phyloP scores from a whole-genome alignment of 2,888 invertebrate genomes.

The Metallyticus violacea region DNA sequence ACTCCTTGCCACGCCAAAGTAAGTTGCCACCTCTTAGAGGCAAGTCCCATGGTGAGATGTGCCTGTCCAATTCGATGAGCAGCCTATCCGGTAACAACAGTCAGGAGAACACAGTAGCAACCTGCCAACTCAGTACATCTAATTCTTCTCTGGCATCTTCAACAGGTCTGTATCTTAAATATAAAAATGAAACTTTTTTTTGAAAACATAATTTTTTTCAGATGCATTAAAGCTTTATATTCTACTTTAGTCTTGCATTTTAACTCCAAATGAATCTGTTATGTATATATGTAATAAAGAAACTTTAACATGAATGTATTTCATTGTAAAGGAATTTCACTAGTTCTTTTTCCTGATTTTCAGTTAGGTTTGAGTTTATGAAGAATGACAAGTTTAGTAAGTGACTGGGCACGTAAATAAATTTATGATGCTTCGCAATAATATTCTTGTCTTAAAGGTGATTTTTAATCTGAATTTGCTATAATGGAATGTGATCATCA shows the following conservation, averaged over 20 bases:
- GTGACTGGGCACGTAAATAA: neutral
- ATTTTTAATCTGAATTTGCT: neutral
- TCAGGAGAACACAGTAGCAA: neutral
- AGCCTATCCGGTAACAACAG: conserved; percentile 31
- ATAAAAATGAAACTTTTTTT: neutral
- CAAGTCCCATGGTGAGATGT: conserved; percentile 19
- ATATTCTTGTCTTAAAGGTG: neutral
- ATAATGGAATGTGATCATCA: neutral
- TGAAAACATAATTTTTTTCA: neutral
- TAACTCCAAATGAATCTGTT: no score
- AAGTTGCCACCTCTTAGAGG: conserved; percentile 38
- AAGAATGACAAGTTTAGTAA: neutral
- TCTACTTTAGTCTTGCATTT: no score
- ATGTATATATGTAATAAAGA: neutral
- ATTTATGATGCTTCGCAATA: neutral
- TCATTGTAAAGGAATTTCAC: neutral
- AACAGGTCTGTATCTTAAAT: conserved; percentile 15
- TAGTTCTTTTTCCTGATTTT: neutral
- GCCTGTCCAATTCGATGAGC: conserved; percentile 38
- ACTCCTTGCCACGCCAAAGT: conserved; percentile 46
- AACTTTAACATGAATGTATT: neutral
- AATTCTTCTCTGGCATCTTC: conserved; percentile 38
- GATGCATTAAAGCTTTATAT: neutral
- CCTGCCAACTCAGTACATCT: conserved; percentile 37
- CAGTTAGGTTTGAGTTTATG: neutral